Percentiles rank a stretch among this genome's conserved stretches.
Conservation (phyloP, 2,797 vertebrate genomes). For the Liasis olivaceus region DNA sequence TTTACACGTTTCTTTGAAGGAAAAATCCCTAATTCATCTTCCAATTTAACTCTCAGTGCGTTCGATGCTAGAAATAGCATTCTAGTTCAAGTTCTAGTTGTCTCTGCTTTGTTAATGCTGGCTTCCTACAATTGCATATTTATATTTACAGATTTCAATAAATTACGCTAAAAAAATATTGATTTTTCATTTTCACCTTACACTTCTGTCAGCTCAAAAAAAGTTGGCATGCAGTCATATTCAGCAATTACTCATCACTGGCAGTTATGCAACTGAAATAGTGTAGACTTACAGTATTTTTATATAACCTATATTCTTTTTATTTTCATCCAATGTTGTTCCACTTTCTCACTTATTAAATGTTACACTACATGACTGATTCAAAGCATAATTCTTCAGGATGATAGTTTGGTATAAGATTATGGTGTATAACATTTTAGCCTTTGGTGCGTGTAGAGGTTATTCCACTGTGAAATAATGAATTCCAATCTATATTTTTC, state of each 20-base stretch:
- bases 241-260: neutral
- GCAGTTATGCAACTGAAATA: neutral
- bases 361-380: neutral
- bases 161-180: neutral
- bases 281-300: neutral
- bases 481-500: neutral
- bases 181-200: neutral
- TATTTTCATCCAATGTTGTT: neutral
- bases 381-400: neutral
- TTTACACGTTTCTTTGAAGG: neutral
- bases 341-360: neutral
- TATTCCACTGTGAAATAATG: neutral
- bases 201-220: neutral
- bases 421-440: neutral
- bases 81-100: neutral
- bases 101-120: neutral
- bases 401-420: neutral
- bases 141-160: constrained; percentile 3
- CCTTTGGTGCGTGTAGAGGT: neutral
- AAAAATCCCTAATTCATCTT: neutral
- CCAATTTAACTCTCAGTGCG: neutral
- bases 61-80: too few species aligned
- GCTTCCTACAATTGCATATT: neutral
- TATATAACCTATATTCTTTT: neutral
- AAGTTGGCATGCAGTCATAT: neutral